phyloP scores from a whole-genome alignment of 1,140 invertebrate genomes.

The Achroia grisella region DNA sequence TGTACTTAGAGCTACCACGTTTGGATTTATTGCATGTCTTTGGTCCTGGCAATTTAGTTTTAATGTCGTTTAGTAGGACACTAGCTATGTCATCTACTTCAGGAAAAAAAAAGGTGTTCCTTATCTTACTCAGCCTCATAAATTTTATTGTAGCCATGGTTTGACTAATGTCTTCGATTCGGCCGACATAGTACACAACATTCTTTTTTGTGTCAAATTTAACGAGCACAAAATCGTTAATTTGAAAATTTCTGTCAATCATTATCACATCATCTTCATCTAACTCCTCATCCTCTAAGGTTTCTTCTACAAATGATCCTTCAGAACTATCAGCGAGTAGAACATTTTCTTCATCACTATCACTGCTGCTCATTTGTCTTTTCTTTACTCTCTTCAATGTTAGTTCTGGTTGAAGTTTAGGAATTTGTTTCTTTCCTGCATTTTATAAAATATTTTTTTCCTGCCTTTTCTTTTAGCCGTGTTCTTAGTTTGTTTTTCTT shows the following conservation, averaged over 20 bases:
- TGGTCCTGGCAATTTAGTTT: slow-evolving; percentile 25
- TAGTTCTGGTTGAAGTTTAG: slow-evolving; percentile 16
- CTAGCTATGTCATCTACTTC: slow-evolving; percentile 21
- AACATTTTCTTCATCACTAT: slow-evolving; percentile 20
- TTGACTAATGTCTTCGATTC: slow-evolving; percentile 19
- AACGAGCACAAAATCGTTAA: slow-evolving; percentile 26
- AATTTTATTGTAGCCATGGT: slow-evolving; percentile 20
- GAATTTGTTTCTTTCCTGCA: not conserved
- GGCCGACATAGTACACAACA: slow-evolving; percentile 20
- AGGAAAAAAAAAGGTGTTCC: slow-evolving; percentile 18
- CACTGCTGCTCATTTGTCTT: slow-evolving; percentile 15
- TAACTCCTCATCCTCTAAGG: slow-evolving; percentile 14
- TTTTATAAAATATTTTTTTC: slow-evolving; percentile 22
- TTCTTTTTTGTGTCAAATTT: slow-evolving; percentile 28
- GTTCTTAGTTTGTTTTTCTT: slow-evolving; percentile 12
- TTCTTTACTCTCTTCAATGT: slow-evolving; percentile 15
- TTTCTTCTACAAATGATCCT: slow-evolving; percentile 8
- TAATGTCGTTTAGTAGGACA: slow-evolving; percentile 22
- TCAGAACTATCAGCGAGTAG: slow-evolving; percentile 16
- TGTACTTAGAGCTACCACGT: slow-evolving; percentile 23
- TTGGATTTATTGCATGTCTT: slow-evolving; percentile 19
- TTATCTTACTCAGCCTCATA: slow-evolving; percentile 19
- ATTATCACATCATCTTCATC: slow-evolving; percentile 14
- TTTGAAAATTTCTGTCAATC: slow-evolving; percentile 24
- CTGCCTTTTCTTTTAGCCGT: slow-evolving; percentile 7